Evolutionary conservation across 2,113 vertebrate genomes (phyloP), one percentile per base, ranked within the genome.

Genomic region (Lota lota): DNA sequence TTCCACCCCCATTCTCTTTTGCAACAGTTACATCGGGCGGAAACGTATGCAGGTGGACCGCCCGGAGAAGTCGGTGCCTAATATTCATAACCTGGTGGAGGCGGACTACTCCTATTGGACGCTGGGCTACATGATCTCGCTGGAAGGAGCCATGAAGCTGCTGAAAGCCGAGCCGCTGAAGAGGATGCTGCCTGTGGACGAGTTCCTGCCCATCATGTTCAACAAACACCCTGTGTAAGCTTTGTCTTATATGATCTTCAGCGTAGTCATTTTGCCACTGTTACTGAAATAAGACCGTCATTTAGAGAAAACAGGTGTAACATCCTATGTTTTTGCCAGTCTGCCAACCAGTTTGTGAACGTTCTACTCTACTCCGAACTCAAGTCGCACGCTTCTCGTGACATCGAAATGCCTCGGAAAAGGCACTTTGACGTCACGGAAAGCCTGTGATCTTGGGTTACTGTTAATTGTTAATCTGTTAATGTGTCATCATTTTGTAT

Each of bases 51-150:
- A 97, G 80, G 93, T 97, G 68, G 95, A 96, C 64, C 93, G 84
- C 17, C 93, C 93, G 0, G 96, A 98, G 85, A 94, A 93, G 77
- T 86, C 95, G 0, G 96, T 98, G 58, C 91, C 93, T 3, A 93
- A 92, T 0, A 88, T 98, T 67, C 91, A 94, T 79, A 97, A 95
- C 77, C 76, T 98, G 77, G 96, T 98, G 62, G 93, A 94, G 63
- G 94, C 95, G 0, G 96, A 96, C 67, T 98, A 98, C 75, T 98
- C 96, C 3, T 98, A 97, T 66, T 98, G 96, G 96, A 97, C 95
- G 0, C 81, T 98, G 60, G 95, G 92, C 1, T 98, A 98, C 10
- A 93, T 93, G 77, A 90, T 98, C 22, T 96, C 95, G 0, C 84
- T 95, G 22, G 92, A 92, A 64, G 96, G 96, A 0, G 95, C 96